Base-by-base conservation (phyloP, 2,113 vertebrate species). In the Bos indicus region DNA sequence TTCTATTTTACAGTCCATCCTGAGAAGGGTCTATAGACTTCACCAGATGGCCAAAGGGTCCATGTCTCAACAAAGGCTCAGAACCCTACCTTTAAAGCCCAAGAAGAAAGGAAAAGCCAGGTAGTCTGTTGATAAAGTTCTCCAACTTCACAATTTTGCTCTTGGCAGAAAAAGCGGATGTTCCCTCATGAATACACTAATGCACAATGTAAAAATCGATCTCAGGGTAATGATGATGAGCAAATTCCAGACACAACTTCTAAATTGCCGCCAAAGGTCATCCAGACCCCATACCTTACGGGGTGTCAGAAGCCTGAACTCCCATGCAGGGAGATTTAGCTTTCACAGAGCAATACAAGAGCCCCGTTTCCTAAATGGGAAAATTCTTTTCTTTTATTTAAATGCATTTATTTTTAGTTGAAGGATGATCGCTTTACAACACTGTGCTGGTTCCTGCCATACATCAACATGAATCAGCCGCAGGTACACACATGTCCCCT, bases 171-270 rank as follows among this genome's bases (percentile, higher is more conserved):
- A 91, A 52, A 91, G 80, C 56, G 33, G 40, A 15, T 33, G 48
- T 30, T 97, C 59, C 87, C 88, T 71, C 48, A 56, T 56, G 90
- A 90, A 90, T 88, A 78, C 52, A 67, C n/a, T 87, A 90, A 96
- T 88, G 80, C 36, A 28, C 40, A 80, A 93, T 95, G 92, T 96
- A 90, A 97, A 97, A 96, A 95, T 96, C 94, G 64, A 96, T 96
- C 46, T 97, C 52, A 13, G 62, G 33, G 28, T 36, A 54, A 80
- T 23, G 92, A 23, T 21, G 7, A 74, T 62, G 84, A 88, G 80
- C 52, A 25, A 17, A 74, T 92, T 67, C 62, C 84, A n/a, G 52
- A 88, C 62, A 90, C 62, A 43, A 17, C 48, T 91, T 36, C 19
- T 30, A 43, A 36, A 52, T 43, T 89, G 71, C 91, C 17, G 36